Base-by-base conservation (phyloP, 2,888 invertebrate genomes). In the Nomada ruficornis region DNA sequence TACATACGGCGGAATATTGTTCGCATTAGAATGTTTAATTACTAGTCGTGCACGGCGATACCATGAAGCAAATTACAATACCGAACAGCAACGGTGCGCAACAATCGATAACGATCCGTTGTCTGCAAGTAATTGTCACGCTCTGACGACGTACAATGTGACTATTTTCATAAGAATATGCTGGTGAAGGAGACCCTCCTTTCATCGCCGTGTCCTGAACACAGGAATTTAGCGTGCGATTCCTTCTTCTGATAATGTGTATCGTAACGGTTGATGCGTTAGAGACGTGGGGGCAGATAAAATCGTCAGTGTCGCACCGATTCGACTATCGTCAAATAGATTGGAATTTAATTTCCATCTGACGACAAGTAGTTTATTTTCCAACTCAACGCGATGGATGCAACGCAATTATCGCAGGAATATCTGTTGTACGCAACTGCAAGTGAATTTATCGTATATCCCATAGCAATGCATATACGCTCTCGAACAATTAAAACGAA, bases 101-200 rank as follows among this genome's bases (percentile, higher is more conserved):
- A 67, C 67, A 50, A 65, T 52, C 65, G 5, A 2, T 13, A 59
- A 13, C 65, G 67, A 64, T 68, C 47, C 9, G 44, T 15, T 36
- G 52, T 52, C 65, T 52, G 64, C 42, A 42, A 63, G 63, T 63
- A 18, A 76, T 79, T 59, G 63, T 69, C 64, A 50, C 70, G 77
- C 65, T 70, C 23, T 36, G 70, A 54, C 65, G 59, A 44, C 63
- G 50, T n/a, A 1, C 57, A 42, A 50, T 47, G 74, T 23, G 77
- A 57, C 47, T 18, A 62, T 65, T 76, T 77, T 62, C 77, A 70
- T 71, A 77, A 70, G 60, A 62, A 54, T 36, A 23, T 36, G 54
- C 15, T 1, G 67, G 67, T 44, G 36, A 52, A 44, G n/a, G 5
- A n/a, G 18, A 18, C 23, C 62, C 29, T 59, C 64, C 69, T 64